These are phyloP conservation scores for Himalopsyche anomala DNA, from an alignment of 2,888 invertebrate genomes.

Conservation along the genomic window DNA sequence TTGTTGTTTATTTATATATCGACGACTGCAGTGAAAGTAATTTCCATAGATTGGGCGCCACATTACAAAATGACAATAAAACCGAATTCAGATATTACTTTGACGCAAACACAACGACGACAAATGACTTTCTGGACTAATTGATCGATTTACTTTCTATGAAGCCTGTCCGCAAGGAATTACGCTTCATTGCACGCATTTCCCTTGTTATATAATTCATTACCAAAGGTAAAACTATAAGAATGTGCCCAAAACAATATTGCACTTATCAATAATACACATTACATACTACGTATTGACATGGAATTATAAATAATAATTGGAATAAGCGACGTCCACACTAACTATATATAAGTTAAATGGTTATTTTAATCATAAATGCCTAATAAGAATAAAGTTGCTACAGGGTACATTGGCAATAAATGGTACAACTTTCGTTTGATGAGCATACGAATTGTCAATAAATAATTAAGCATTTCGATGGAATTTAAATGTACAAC, in stretches of 20 bases:
- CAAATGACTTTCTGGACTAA: constrained; percentile 52
- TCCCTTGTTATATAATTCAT: constrained; percentile 1
- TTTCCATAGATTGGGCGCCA: constrained; percentile 28
- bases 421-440: no score
- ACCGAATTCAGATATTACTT: constrained; percentile 37
- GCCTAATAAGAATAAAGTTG: no score
- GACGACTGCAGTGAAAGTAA: constrained; percentile 15
- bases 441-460: no score
- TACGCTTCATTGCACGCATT: constrained; percentile 45
- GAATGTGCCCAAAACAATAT: neutral
- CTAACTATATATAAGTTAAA: no score
- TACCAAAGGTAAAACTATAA: constrained; percentile 13
- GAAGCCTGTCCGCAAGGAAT: neutral
- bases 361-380: no score
- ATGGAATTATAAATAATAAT: neutral
- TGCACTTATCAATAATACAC: neutral
- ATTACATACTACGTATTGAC: neutral
- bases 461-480: no score
- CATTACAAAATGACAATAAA: constrained; percentile 46
- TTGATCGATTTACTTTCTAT: constrained; percentile 50
- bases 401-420: no score
- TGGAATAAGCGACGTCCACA: neutral
- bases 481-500: no score
- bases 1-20: neutral
- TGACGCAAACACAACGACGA: neutral